Evolutionary conservation across 2,888 invertebrate genomes (phyloP).

Genomic region (Monochamus alternatus): DNA sequence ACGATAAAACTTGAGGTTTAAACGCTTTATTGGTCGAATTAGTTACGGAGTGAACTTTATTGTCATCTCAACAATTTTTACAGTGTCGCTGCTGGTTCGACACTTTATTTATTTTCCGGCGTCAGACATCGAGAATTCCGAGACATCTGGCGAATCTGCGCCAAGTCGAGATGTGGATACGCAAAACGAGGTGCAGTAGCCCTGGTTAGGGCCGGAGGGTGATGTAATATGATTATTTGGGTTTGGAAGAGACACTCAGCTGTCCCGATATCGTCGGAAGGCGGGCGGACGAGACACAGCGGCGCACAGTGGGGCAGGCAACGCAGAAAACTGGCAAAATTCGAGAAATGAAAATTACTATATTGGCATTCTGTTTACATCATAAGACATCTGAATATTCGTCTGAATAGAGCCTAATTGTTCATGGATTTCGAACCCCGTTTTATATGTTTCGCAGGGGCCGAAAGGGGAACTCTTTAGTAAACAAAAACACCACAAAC

Average conservation of each 20-base stretch:
- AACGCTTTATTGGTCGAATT: neutral
- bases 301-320: neutral
- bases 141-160: conserved; percentile 22
- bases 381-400: too few relatives aligned
- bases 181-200: conserved; percentile 11
- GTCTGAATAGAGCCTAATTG: too few relatives aligned
- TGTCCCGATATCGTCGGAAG: neutral
- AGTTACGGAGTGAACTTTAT: conserved; percentile 4
- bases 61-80: neutral
- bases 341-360: too few relatives aligned
- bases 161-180: neutral
- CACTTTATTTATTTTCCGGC: neutral
- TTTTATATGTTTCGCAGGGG: too few relatives aligned
- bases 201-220: neutral
- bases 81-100: neutral
- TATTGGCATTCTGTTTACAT: too few relatives aligned
- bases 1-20: too few relatives aligned
- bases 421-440: too few relatives aligned
- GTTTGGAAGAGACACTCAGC: neutral
- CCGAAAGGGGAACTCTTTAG: too few relatives aligned
- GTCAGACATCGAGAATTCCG: neutral
- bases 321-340: too few relatives aligned
- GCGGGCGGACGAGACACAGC: neutral
- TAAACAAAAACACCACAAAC: too few relatives aligned
- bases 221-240: neutral